phyloP scores from a whole-genome alignment of 2,113 vertebrate genomes.

The Larimichthys polyactis region DNA sequence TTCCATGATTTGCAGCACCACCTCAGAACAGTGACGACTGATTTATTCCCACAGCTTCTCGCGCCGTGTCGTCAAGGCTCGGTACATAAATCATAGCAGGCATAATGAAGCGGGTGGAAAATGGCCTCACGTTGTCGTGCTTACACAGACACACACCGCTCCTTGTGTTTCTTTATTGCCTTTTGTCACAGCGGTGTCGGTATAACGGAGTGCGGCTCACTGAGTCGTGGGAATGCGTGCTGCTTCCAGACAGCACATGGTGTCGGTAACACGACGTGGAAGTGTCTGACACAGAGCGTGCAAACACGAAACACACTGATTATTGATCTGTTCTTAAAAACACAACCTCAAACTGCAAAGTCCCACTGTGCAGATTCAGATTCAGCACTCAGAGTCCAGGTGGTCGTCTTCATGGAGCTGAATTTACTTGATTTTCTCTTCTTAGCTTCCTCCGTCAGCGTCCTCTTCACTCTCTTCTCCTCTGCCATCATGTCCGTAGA shows the following conservation, averaged over 20 bases:
- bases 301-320: slow-evolving; percentile 15
- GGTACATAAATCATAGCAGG: slow-evolving; percentile 53
- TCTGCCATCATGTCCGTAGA: no score
- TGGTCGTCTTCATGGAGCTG: slow-evolving; percentile 15
- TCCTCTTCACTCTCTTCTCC: no score
- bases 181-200: slow-evolving; percentile 42
- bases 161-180: slow-evolving; percentile 52
- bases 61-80: background rate
- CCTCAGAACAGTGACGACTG: slow-evolving; percentile 16
- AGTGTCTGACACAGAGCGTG: background rate
- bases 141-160: slow-evolving; percentile 47
- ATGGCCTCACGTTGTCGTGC: slow-evolving; percentile 35
- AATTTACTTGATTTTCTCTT: no score
- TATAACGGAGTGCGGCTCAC: slow-evolving; percentile 44
- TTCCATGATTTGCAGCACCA: slow-evolving; percentile 17
- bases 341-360: no score
- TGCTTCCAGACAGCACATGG: slow-evolving; percentile 51
- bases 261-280: background rate
- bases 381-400: slow-evolving; percentile 44
- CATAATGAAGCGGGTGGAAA: slow-evolving; percentile 47
- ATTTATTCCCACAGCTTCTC: slow-evolving; percentile 37
- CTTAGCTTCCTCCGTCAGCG: no score
- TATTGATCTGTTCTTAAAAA: slow-evolving; percentile 5
- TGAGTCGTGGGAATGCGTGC: slow-evolving; percentile 46
- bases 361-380: no score